phyloP scores from a whole-genome alignment of 2,888 invertebrate genomes.

The Pinctada fucata region DNA sequence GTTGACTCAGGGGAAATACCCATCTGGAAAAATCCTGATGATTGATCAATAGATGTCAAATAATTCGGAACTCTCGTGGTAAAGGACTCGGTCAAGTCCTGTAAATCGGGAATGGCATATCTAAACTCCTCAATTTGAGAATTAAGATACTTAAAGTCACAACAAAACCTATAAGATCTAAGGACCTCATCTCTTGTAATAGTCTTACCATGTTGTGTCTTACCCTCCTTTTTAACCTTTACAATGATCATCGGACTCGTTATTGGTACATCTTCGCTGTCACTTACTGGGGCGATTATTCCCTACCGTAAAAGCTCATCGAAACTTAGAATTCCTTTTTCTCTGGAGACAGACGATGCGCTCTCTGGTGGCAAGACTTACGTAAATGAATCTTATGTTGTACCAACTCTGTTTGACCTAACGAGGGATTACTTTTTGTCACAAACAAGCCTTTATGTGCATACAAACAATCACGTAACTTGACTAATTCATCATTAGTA shows the following conservation, averaged over 20 bases:
- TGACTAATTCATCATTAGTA: neutral
- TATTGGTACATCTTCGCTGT: conserved; percentile 35
- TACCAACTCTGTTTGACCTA: conserved; percentile 25
- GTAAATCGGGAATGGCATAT: conserved; percentile 22
- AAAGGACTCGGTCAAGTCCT: conserved; percentile 28
- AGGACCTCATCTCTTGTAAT: conserved; percentile 6
- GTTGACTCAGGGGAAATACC: conserved; percentile 17
- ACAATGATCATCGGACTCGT: conserved; percentile 41
- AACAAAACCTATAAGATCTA: conserved; percentile 20
- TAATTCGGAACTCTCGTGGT: conserved; percentile 4
- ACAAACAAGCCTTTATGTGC: conserved; percentile 11
- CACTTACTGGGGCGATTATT: conserved; percentile 26
- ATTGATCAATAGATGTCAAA: conserved; percentile 23
- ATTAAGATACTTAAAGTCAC: conserved; percentile 30
- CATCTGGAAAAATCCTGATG: conserved; percentile 37
- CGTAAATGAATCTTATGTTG: conserved; percentile 34
- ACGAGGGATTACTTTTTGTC: conserved; percentile 19
- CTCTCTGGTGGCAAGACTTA: conserved; percentile 30
- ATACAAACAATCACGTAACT: neutral
- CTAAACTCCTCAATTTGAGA: conserved; percentile 33
- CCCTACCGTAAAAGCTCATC: conserved; percentile 35
- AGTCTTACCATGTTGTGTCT: neutral
- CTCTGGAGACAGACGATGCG: conserved; percentile 37
- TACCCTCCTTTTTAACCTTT: conserved; percentile 22
- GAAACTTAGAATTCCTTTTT: conserved; percentile 37